A percentile compares a stretch with the other conserved stretches of the same genome.
Evolutionary conservation across 1,140 invertebrate species (phyloP).

Genomic region (Tetramorium simillimum): DNA sequence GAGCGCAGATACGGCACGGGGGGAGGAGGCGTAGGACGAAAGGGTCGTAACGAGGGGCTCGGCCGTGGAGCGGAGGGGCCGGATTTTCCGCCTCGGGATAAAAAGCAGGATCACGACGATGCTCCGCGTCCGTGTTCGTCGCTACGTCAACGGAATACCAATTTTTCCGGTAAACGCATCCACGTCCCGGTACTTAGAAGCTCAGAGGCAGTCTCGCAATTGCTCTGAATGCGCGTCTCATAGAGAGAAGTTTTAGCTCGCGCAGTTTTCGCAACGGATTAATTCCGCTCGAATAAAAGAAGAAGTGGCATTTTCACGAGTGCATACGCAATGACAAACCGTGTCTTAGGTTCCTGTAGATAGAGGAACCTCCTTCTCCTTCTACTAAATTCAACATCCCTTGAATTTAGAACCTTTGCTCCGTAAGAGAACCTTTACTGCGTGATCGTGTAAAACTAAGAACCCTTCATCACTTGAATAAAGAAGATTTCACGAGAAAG

Average conservation of each 20-base stretch:
- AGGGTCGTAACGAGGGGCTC: conserved; percentile 61
- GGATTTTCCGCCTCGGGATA: conserved; percentile 61
- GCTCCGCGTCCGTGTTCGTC: conserved; percentile 51
- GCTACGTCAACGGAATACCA: conserved; percentile 67
- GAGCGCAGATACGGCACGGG: conserved; percentile 27
- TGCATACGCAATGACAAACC: conserved; percentile 13
- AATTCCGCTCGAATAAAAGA: conserved; percentile 47
- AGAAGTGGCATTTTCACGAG: conserved; percentile 43
- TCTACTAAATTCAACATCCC: background rate
- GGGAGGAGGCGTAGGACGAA: background rate
- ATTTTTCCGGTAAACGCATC: conserved; percentile 62
- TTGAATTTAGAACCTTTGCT: background rate
- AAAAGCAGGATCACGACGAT: conserved; percentile 62
- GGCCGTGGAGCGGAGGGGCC: conserved; percentile 27
- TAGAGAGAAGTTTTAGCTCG: conserved; percentile 17
- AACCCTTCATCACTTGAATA: background rate
- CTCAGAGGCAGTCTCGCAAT: conserved; percentile 46
- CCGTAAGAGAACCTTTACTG: too few relatives aligned
- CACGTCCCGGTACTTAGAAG: conserved; percentile 48
- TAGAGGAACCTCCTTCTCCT: background rate
- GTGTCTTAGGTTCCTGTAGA: background rate
- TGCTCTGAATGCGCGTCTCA: conserved; percentile 21
- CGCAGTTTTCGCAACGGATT: conserved; percentile 24
- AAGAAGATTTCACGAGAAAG: background rate
- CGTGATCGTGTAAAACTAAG: background rate